Evolutionary conservation across 2,888 invertebrate species (phyloP), one percentile per base, ranked within the genome.

Genomic region (Cyclophora punctaria): DNA sequence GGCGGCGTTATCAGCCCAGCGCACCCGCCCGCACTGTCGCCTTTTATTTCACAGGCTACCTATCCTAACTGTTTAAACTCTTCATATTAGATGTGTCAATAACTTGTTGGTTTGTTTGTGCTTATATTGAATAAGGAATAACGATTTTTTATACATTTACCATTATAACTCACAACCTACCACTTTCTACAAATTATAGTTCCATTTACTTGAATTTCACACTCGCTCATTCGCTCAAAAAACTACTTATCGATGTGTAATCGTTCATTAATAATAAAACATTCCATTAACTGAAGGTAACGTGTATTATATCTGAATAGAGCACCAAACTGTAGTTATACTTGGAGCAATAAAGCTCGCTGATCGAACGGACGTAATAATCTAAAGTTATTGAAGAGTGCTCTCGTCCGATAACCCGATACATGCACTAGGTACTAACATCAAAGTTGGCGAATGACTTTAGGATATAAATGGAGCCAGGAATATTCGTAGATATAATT

Each of bases 31-130:
- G 66, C 63, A 66, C 50, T 67, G 67, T 64, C 69, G 67, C 66
- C 65, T 73, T 75, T 74, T 76, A 74, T 75, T 73, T 66, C 63
- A 66, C 69, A 66, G 64, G 57, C 60, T 64, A 66, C 60, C 63
- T 63, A 66, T 62, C 61, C 65, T 66, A 64, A 66, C 62, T 66
- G 65, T 68, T 64, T 64, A 63, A 66, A 59, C 52, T 64, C 67
- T 56, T 62, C 58, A 64, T 67, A 67, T 69, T 67, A 67, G 65
- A 65, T 67, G 60, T 66, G 70, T 69, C 68, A 69, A 69, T 70
- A 68, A 66, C 62, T 57, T 62, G 20, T 20, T 20, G 20, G 20
- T 20, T 20, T 20, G 20, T 20, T 20, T 20, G 20, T 20, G 20
- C 20, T 20, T 20, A 20, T 20, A 20, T 20, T 20, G 20, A 20